Conservation (phyloP, 2,797 vertebrate genomes). For the Labeo calbasu region DNA sequence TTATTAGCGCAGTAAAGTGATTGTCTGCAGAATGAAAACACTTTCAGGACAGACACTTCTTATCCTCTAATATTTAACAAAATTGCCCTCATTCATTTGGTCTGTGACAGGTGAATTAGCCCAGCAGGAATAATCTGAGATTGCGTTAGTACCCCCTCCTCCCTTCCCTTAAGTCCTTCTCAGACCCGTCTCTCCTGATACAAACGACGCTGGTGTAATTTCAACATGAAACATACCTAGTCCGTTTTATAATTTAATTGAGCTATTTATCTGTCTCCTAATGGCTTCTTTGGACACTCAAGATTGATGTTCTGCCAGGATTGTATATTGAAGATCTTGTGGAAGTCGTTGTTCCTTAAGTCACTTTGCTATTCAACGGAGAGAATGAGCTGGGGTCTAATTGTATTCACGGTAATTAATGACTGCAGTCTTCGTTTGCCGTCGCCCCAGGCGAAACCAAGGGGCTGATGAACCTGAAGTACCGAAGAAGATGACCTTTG, state of each 20-base stretch:
- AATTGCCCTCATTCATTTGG: slow-evolving; percentile 94
- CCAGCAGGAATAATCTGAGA: slow-evolving; percentile 86
- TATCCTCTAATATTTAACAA: slow-evolving; percentile 90
- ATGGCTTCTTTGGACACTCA: slow-evolving; percentile 84
- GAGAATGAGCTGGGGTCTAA: slow-evolving; percentile 61
- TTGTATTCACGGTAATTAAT: slow-evolving; percentile 63
- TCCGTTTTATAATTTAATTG: slow-evolving; percentile 90
- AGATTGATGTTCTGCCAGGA: slow-evolving; percentile 83
- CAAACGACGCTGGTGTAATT: slow-evolving; percentile 82
- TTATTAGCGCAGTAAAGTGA: slow-evolving; percentile 80
- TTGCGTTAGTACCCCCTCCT: slow-evolving; percentile 74
- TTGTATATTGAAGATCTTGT: slow-evolving; percentile 81
- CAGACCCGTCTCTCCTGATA: slow-evolving; percentile 79
- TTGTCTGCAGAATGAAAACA: slow-evolving; percentile 78
- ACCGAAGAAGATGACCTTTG: slow-evolving; percentile 46
- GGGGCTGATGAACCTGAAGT: slow-evolving; percentile 42
- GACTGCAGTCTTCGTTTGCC: slow-evolving; percentile 55
- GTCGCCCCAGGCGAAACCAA: slow-evolving; percentile 47
- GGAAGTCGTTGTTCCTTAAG: slow-evolving; percentile 80
- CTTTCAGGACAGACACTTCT: slow-evolving; percentile 75
- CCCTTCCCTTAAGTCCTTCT: slow-evolving; percentile 69
- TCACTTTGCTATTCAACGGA: slow-evolving; percentile 78
- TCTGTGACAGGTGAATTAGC: slow-evolving; percentile 89
- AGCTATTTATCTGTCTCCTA: slow-evolving; percentile 90
- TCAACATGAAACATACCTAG: slow-evolving; percentile 86